Percentiles rank a stretch among this genome's conserved stretches.
These are phyloP conservation scores for Pygocentrus nattereri DNA, from an alignment of 2,797 vertebrate genomes.

Conservation along the genomic window DNA sequence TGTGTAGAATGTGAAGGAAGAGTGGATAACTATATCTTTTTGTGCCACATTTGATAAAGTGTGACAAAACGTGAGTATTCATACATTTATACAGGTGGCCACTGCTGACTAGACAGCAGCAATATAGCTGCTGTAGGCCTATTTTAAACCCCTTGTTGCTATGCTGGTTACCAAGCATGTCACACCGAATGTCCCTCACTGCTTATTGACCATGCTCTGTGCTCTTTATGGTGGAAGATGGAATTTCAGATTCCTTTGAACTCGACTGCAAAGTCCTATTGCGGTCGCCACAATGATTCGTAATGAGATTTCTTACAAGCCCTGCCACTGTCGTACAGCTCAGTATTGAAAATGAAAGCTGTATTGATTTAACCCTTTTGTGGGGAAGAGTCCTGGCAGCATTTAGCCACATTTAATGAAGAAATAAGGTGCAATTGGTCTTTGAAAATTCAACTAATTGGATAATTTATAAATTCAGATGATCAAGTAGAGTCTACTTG, in stretches of 20 bases:
- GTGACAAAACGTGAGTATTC: conserved; percentile 11
- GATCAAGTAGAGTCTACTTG: not conserved
- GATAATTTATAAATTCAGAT: not conserved
- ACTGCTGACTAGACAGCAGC: conserved; percentile 20
- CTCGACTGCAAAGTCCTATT: not conserved
- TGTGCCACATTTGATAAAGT: not conserved
- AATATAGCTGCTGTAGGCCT: conserved; percentile 37
- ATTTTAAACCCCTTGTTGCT: conserved; percentile 61
- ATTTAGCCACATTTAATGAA: not conserved
- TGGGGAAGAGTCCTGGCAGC: not conserved
- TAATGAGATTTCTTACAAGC: conserved; percentile 9
- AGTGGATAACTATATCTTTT: not conserved
- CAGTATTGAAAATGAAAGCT: not conserved
- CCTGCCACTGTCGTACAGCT: not conserved
- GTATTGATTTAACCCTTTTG: not conserved
- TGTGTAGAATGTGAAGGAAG: not conserved
- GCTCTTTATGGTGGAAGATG: not conserved
- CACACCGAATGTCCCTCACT: conserved; percentile 23
- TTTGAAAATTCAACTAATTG: not conserved
- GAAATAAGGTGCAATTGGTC: not conserved
- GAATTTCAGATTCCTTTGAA: conserved; percentile 35
- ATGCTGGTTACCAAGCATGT: conserved; percentile 56
- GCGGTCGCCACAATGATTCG: not conserved
- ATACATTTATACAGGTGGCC: conserved; percentile 27
- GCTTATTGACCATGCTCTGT: conserved; percentile 3